These are phyloP conservation scores for Steinernema feltiae DNA, from an alignment of 1,140 invertebrate genomes.

Conservation along the genomic window DNA sequence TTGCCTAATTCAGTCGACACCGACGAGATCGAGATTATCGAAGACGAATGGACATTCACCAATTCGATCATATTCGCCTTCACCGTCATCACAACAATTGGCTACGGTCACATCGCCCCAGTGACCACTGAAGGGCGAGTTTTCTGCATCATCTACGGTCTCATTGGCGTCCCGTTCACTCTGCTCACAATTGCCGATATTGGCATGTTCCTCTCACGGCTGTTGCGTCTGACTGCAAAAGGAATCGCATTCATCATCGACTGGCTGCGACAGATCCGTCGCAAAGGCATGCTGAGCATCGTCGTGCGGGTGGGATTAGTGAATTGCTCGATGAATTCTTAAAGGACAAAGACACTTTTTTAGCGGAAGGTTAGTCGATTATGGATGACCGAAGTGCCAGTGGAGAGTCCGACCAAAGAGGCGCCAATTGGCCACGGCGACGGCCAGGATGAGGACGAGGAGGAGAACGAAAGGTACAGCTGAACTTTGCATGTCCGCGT, in stretches of 20 bases:
- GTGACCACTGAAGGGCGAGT: constrained; percentile 56
- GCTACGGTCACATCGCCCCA: constrained; percentile 62
- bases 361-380: not conserved
- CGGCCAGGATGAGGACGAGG: constrained; percentile 13
- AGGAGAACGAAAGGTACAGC: not conserved
- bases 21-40: constrained; percentile 18
- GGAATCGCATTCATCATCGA: not conserved
- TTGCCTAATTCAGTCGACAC: constrained; percentile 16
- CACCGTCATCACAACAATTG: constrained; percentile 39
- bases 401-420: constrained; percentile 13
- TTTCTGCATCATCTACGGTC: constrained; percentile 47
- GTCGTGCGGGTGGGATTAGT: no score
- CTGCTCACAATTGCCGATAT: constrained; percentile 47
- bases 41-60: constrained; percentile 28
- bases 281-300: not conserved
- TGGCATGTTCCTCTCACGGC: constrained; percentile 44
- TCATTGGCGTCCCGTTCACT: constrained; percentile 51
- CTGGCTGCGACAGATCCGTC: not conserved
- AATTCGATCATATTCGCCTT: constrained; percentile 38
- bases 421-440: constrained; percentile 11
- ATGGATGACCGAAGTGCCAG: constrained; percentile 10
- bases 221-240: constrained; percentile 26
- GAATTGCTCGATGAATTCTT: constrained; percentile 4
- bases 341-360: no score
- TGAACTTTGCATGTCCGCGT: not conserved